phyloP scores from a whole-genome alignment of 2,113 vertebrate genomes.

The Tricholaema leucomelas region DNA sequence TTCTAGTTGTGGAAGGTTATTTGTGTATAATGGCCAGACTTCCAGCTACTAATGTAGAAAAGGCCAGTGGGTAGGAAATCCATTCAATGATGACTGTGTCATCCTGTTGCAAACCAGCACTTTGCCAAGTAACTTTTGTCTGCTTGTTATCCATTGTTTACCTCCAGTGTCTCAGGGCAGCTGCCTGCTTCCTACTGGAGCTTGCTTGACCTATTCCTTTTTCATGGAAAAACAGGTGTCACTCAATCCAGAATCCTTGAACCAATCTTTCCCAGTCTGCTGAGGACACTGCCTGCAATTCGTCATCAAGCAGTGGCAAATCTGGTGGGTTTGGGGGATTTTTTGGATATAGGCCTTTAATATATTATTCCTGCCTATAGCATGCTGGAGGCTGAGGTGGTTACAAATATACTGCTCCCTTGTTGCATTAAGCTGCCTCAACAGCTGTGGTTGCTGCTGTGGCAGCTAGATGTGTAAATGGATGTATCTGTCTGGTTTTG shows the following conservation, averaged over 20 bases:
- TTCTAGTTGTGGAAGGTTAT: conserved; percentile 17
- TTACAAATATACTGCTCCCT: not conserved
- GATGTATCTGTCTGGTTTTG: not conserved
- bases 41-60: conserved; percentile 1
- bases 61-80: not conserved
- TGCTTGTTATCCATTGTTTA: not conserved
- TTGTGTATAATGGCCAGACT: not conserved
- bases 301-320: not conserved
- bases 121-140: not conserved
- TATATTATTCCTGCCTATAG: not conserved
- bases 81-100: not conserved
- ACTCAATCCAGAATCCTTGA: not conserved
- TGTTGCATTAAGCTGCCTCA: not conserved
- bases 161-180: not conserved
- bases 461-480: not conserved
- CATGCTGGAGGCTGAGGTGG: not conserved
- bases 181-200: not conserved
- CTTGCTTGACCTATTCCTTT: not conserved
- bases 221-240: not conserved
- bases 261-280: not conserved
- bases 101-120: not conserved
- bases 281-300: not conserved
- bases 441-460: not conserved
- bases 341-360: not conserved
- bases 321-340: not conserved